Percentiles rank a stretch among this genome's conserved stretches.
These are phyloP conservation scores for Bovichtus diacanthus DNA, from an alignment of 2,797 vertebrate genomes.

Conservation along the genomic window DNA sequence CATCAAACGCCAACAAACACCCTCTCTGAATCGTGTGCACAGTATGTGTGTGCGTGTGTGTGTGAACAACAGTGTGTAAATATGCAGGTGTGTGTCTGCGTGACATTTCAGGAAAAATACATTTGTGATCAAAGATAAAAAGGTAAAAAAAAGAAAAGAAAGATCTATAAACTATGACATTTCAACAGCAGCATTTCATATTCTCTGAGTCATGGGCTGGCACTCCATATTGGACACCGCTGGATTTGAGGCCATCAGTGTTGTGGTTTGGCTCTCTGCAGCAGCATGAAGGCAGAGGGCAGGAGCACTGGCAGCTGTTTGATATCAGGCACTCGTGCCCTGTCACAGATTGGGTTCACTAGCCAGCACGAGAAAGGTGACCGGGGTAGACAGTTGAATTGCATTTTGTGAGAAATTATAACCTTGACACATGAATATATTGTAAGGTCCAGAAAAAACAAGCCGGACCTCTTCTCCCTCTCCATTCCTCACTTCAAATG, in stretches of 20 bases:
- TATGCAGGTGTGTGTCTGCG: slow-evolving; percentile 6
- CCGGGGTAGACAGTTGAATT: slow-evolving; percentile 7
- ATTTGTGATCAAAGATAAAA: slow-evolving; percentile 46
- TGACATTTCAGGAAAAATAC: slow-evolving; percentile 67
- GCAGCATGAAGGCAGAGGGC: slow-evolving; percentile 28
- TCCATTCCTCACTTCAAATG: slow-evolving; percentile 35
- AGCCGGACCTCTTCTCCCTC: slow-evolving; percentile 8
- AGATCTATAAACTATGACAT: slow-evolving; percentile 71
- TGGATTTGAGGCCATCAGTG: slow-evolving; percentile 7
- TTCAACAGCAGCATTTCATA: slow-evolving; percentile 52
- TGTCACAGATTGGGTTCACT: slow-evolving; percentile 59
- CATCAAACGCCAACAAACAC: not conserved
- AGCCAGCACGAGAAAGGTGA: slow-evolving; percentile 5
- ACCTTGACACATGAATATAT: slow-evolving; percentile 41
- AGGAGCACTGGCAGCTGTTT: slow-evolving; percentile 45
- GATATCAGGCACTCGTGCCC: slow-evolving; percentile 31
- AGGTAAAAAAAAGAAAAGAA: slow-evolving; percentile 1
- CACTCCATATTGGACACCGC: not conserved
- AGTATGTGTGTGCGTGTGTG: not conserved
- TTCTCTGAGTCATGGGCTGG: slow-evolving; percentile 16
- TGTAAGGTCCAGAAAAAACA: slow-evolving; percentile 27
- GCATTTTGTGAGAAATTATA: slow-evolving; percentile 48
- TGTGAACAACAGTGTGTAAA: not conserved
- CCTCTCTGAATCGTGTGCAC: not conserved
- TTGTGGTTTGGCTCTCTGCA: slow-evolving; percentile 15